Evolutionary conservation across 2,888 invertebrate species (phyloP), one percentile per base, ranked within the genome.

Genomic region (Serripes groenlandicus): DNA sequence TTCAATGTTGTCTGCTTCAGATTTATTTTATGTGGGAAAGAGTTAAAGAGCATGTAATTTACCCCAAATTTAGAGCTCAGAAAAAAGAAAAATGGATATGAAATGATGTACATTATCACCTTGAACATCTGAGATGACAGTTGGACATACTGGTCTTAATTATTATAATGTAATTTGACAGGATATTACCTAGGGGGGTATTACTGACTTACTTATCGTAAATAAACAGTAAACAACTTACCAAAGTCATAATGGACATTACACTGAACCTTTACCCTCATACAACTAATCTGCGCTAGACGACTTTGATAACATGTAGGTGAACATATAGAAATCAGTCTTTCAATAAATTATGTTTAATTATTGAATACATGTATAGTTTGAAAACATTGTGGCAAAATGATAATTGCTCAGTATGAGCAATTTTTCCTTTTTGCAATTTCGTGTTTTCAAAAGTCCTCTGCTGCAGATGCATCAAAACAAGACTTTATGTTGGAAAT

Each of bases 91-190:
- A 18, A 9, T 34, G 64, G 34, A 64, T 35, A 64, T 35, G 21
- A 35, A 64, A 64, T 64, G 34, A 64, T 34, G n/a, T n/a, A 4
- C 9, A n/a, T 64, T 64, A 64, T 64, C 64, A 64, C 64, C 64
- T 35, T 21, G 18, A 35, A 64, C 34, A 64, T 64, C 64, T 64
- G 5, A 21, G 64, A 34, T 64, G 64, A 64, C 64, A 64, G 64
- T 18, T 64, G 34, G 64, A 64, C 64, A 64, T 18, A n/a, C 34
- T 15, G 64, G 30, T 35, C 34, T 64, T 23, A 64, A 23, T 34
- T 18, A 34, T 34, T 23, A 3, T 64, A 34, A 64, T 64, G 64
- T 34, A 18, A n/a, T 30, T 35, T 35, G 64, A 34, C 64, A 21
- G 34, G 32, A 32, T 26, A 9, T 23, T 64, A 64, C 64, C 64